Evolutionary conservation across 2,888 invertebrate genomes (phyloP).

Genomic region (Copidosoma aretas): DNA sequence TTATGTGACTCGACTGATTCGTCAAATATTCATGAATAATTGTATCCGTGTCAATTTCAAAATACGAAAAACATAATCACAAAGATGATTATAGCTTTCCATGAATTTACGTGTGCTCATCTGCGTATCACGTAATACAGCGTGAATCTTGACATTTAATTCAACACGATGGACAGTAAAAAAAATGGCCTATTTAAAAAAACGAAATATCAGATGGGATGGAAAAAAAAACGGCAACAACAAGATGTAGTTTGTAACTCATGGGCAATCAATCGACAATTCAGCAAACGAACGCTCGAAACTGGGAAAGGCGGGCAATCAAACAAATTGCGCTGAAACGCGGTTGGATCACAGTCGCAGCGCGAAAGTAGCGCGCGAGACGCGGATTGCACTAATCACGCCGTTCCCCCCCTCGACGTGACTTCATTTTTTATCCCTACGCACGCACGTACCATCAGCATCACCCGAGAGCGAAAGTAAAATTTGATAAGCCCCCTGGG

Average conservation of each 20-base stretch:
- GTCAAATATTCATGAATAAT: neutral
- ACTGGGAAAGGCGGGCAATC: neutral
- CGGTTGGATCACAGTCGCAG: neutral
- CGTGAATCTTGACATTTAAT: too few relatives aligned
- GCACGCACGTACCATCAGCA: neutral
- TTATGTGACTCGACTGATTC: neutral
- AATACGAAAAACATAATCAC: too few relatives aligned
- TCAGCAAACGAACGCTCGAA: neutral
- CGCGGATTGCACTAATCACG: neutral
- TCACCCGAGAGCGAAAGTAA: slow-evolving; percentile 8
- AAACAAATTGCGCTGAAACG: neutral
- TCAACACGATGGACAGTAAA: too few relatives aligned
- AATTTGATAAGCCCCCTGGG: neutral
- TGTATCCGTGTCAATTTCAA: too few relatives aligned
- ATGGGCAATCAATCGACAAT: too few relatives aligned
- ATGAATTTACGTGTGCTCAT: too few relatives aligned
- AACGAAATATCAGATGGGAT: neutral
- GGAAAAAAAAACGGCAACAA: neutral
- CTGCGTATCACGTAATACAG: too few relatives aligned
- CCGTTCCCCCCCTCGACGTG: neutral
- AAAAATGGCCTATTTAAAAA: neutral
- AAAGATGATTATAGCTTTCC: too few relatives aligned
- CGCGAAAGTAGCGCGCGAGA: neutral
- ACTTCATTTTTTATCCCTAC: neutral
- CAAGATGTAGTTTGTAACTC: too few relatives aligned